Percentiles rank a stretch among this genome's conserved stretches.
phyloP scores from a whole-genome alignment of 2,888 invertebrate species.

The Chesias legatella region DNA sequence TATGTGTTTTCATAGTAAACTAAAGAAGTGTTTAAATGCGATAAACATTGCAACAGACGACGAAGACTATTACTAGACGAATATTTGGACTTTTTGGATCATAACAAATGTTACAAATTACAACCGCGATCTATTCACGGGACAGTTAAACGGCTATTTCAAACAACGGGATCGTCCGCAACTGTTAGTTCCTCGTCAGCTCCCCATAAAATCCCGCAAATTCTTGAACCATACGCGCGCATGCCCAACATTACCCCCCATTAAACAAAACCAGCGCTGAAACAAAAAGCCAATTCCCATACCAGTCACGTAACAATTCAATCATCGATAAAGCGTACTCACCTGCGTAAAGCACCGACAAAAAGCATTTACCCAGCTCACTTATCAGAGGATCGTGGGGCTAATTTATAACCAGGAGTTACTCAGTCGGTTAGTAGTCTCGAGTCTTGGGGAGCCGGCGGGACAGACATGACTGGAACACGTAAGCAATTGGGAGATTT shows the following conservation, averaged over 20 bases:
- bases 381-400: slow-evolving; percentile 68
- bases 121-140: too few relatives aligned
- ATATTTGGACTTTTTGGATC: too few relatives aligned
- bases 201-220: not conserved
- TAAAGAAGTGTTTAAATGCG: too few relatives aligned
- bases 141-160: too few relatives aligned
- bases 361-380: slow-evolving; percentile 64
- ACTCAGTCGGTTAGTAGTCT: slow-evolving; percentile 65
- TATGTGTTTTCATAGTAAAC: too few relatives aligned
- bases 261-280: slow-evolving; percentile 30
- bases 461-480: slow-evolving; percentile 58
- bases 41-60: too few relatives aligned
- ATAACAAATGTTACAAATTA: too few relatives aligned
- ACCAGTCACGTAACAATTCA: slow-evolving; percentile 69
- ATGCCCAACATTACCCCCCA: slow-evolving; percentile 23
- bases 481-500: slow-evolving; percentile 80
- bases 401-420: slow-evolving; percentile 75
- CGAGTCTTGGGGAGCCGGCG: slow-evolving; percentile 29
- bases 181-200: too few relatives aligned
- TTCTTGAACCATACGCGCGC: slow-evolving; percentile 16
- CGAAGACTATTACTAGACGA: too few relatives aligned
- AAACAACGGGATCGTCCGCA: too few relatives aligned
- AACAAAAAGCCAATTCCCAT: slow-evolving; percentile 49
- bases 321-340: slow-evolving; percentile 70
- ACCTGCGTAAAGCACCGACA: slow-evolving; percentile 63